phyloP scores from a whole-genome alignment of 2,888 invertebrate genomes.

The Dynastes tityus region DNA sequence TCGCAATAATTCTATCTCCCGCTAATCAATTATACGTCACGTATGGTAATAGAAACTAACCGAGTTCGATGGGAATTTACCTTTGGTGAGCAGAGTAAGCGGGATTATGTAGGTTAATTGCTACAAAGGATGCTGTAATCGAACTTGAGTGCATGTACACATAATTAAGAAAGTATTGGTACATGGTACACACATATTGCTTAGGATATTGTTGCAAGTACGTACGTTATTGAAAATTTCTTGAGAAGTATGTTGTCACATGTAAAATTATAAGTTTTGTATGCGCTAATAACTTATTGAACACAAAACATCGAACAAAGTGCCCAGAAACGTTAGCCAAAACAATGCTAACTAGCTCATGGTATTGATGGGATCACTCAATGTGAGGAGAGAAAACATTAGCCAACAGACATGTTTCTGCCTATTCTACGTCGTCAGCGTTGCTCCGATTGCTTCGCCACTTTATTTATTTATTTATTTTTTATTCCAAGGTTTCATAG shows the following conservation, averaged over 20 bases:
- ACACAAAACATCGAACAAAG: neutral
- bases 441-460: too few relatives aligned
- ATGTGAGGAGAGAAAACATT: too few relatives aligned
- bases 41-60: conserved; percentile 4
- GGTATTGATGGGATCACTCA: too few relatives aligned
- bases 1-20: neutral
- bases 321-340: too few relatives aligned
- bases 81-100: neutral
- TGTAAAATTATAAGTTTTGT: neutral
- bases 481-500: too few relatives aligned
- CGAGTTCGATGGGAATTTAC: neutral
- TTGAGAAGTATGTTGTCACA: neutral
- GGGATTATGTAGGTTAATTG: neutral
- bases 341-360: too few relatives aligned
- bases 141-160: neutral
- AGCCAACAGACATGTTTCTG: too few relatives aligned
- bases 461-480: too few relatives aligned
- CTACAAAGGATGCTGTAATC: neutral
- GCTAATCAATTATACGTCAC: conserved; percentile 10
- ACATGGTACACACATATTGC: neutral
- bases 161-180: neutral
- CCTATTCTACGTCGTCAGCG: too few relatives aligned
- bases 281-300: neutral
- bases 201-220: neutral
- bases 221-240: neutral